These are phyloP conservation scores for Lethrus apterus DNA, from an alignment of 1,140 invertebrate species.

Conservation along the genomic window DNA sequence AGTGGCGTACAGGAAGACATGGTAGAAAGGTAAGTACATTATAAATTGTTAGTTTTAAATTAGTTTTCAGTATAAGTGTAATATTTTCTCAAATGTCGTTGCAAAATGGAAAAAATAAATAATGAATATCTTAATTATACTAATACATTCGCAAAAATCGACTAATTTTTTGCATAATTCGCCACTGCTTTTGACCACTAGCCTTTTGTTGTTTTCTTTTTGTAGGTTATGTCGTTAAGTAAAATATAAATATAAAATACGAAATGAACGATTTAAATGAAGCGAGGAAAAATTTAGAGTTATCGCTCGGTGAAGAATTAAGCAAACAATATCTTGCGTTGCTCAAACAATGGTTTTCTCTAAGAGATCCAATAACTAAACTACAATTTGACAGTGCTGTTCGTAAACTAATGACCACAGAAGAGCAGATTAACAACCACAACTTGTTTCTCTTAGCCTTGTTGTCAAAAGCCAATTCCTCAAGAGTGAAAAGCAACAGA, in stretches of 20 bases:
- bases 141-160: too few species aligned
- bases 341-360: conserved; percentile 32
- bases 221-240: not conserved
- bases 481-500: conserved; percentile 17
- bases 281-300: conserved; percentile 29
- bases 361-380: conserved; percentile 28
- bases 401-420: conserved; percentile 27
- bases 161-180: too few species aligned
- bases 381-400: conserved; percentile 32
- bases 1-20: too few species aligned
- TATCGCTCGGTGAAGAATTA: conserved; percentile 25
- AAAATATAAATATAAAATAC: not conserved
- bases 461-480: conserved; percentile 24
- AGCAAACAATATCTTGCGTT: conserved; percentile 32
- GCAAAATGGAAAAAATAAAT: too few species aligned
- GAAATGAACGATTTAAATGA: conserved; percentile 28
- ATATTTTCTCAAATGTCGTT: too few species aligned
- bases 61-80: too few species aligned
- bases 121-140: too few species aligned
- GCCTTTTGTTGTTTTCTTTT: not conserved
- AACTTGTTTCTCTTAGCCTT: conserved; percentile 33
- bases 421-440: conserved; percentile 34
- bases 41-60: too few species aligned
- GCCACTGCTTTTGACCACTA: not conserved
- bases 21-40: too few species aligned